Base-by-base conservation (phyloP, 2,113 vertebrate genomes). In the Siniperca chuatsi region DNA sequence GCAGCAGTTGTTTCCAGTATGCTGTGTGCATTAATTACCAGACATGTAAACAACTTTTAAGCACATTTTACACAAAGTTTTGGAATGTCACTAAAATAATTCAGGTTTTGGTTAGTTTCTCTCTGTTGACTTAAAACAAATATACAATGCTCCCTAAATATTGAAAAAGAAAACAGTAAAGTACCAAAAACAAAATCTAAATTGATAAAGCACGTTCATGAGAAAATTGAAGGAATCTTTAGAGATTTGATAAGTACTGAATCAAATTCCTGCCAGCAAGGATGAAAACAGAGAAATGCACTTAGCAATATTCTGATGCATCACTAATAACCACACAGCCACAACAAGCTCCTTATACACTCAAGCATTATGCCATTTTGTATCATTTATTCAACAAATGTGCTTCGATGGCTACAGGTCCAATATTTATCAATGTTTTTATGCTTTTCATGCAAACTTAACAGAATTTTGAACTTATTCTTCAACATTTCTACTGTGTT, bases 231-330 rank as follows among this genome's bases (percentile, higher is more conserved):
- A 71, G 21, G 16, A 65, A 67, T 66, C 1, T 85, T 70, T 64
- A 57, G 58, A 69, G 57, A 75, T 82, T 64, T 70, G 64, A 75
- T 79, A 55, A 61, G 52, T 61, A 29, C 4, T n/a, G 21, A 75
- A 33, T 76, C 37, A 48, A 75, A 55, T 66, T 81, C 11, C 44
- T 50, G 8, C 25, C n/a, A 35, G 61, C 57, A 29, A 20, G 55
- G 35, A 57, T 20, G 44, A 74, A 79, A 82, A 80, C 71, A 40
- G 52, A 79, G 25, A 71, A 87, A 82, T 54, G 57, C 50, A 52
- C 50, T 37, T n/a, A 35, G 37, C n/a, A 74, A 46, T 57, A 58
- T 82, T 72, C 8, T 25, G 35, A 40, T 72, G 48, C 40, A 52
- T 74, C 9, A 23, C 57, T 58, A 50, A 75, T 81, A 67, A 57